phyloP scores from a whole-genome alignment of 1,140 invertebrate genomes.

The Triops cancriformis region DNA sequence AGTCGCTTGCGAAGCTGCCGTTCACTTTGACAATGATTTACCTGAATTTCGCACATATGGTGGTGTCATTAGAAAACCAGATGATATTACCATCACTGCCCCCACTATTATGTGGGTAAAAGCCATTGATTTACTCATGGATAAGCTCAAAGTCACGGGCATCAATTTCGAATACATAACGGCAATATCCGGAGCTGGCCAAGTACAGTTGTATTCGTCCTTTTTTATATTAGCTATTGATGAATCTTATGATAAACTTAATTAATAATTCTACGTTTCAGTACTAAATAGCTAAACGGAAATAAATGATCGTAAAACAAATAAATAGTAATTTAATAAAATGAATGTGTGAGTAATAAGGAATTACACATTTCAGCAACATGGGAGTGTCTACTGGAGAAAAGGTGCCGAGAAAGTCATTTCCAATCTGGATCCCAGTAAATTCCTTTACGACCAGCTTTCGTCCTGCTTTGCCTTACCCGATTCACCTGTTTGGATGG shows the following conservation, averaged over 20 bases:
- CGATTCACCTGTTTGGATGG: constrained; percentile 92
- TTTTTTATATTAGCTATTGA: too few relatives aligned
- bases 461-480: constrained; percentile 60
- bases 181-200: constrained; percentile 79
- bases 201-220: constrained; percentile 50
- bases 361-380: constrained; percentile 60
- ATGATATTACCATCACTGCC: constrained; percentile 59
- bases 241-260: too few relatives aligned
- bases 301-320: too few relatives aligned
- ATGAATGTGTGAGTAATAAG: background rate
- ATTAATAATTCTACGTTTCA: too few relatives aligned
- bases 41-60: constrained; percentile 80
- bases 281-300: too few relatives aligned
- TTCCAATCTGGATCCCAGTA: constrained; percentile 54
- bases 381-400: constrained; percentile 91
- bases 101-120: constrained; percentile 92
- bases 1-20: constrained; percentile 64
- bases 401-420: constrained; percentile 59
- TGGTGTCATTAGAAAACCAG: constrained; percentile 57
- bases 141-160: constrained; percentile 66
- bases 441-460: constrained; percentile 76
- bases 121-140: constrained; percentile 82
- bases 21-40: constrained; percentile 81
- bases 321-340: too few relatives aligned
- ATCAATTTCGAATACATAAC: constrained; percentile 71